Evolutionary conservation across 2,113 vertebrate genomes (phyloP).

Genomic region (Myiozetetes cayanensis): DNA sequence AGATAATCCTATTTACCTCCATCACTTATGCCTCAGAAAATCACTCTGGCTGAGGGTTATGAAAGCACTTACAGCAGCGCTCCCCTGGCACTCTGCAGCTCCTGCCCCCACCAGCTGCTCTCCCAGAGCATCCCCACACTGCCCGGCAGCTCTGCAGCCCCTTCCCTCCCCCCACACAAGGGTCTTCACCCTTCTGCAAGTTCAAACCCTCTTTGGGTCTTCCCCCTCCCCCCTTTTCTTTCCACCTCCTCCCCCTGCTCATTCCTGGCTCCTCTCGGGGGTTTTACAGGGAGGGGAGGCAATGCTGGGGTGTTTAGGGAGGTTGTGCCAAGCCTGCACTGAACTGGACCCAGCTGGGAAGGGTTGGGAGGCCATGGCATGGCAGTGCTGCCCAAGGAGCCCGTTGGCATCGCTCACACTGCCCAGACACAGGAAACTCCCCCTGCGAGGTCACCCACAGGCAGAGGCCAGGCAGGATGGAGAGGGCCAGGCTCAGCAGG

Average conservation of each 20-base stretch:
- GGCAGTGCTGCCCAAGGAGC: fast-evolving
- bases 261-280: not conserved
- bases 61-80: not conserved
- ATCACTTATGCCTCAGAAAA: not conserved
- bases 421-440: not conserved
- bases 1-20: not conserved
- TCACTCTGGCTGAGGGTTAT: not conserved
- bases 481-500: not conserved
- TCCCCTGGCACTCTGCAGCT: not conserved
- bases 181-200: not conserved
- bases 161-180: not conserved
- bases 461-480: not conserved
- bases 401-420: fast-evolving
- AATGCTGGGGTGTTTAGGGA: fast-evolving
- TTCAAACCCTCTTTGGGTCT: not conserved
- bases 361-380: not conserved
- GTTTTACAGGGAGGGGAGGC: fast-evolving
- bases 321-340: fast-evolving
- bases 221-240: fast-evolving
- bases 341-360: not conserved
- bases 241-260: not conserved
- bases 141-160: not conserved
- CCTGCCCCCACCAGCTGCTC: not conserved
- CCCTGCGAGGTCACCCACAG: not conserved
- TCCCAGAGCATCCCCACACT: not conserved